Conservation (phyloP, 2,888 invertebrate species). For the Tryphoninae sp. region DNA sequence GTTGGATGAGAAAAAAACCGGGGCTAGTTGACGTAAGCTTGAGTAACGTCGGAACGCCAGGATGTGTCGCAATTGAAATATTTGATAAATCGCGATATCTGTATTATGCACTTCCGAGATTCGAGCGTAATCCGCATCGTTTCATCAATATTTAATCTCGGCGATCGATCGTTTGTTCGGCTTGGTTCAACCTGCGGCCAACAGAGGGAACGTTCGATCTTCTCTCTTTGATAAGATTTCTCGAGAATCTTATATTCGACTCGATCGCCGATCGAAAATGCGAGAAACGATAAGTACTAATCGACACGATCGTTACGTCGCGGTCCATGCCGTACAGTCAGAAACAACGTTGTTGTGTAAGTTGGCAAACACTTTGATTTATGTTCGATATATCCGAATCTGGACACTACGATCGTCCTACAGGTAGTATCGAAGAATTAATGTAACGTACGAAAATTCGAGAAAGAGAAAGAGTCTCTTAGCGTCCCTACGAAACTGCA, state of each 20-base stretch:
- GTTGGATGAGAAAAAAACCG: conserved; percentile 44
- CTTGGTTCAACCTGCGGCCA: conserved; percentile 2
- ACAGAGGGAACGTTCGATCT: background rate
- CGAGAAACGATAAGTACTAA: background rate
- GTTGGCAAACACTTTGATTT: too few species aligned
- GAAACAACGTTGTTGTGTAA: too few species aligned
- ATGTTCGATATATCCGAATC: too few species aligned
- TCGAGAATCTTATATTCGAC: background rate
- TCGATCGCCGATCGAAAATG: background rate
- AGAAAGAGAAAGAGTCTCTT: too few species aligned
- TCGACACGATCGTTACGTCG: too few species aligned
- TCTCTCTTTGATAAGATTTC: background rate
- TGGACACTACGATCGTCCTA: too few species aligned
- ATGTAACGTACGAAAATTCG: too few species aligned
- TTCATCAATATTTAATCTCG: conserved; percentile 24
- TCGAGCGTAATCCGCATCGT: conserved; percentile 20
- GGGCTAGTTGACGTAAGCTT: conserved; percentile 45
- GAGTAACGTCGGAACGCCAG: background rate
- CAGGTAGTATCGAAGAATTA: too few species aligned
- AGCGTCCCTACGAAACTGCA: too few species aligned
- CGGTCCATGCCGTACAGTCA: too few species aligned
- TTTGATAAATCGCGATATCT: conserved; percentile 47
- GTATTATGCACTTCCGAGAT: conserved; percentile 27
- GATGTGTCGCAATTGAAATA: conserved; percentile 45
- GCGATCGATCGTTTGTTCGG: conserved; percentile 20